phyloP scores from a whole-genome alignment of 2,888 invertebrate species.

The Tiliacea aurago region DNA sequence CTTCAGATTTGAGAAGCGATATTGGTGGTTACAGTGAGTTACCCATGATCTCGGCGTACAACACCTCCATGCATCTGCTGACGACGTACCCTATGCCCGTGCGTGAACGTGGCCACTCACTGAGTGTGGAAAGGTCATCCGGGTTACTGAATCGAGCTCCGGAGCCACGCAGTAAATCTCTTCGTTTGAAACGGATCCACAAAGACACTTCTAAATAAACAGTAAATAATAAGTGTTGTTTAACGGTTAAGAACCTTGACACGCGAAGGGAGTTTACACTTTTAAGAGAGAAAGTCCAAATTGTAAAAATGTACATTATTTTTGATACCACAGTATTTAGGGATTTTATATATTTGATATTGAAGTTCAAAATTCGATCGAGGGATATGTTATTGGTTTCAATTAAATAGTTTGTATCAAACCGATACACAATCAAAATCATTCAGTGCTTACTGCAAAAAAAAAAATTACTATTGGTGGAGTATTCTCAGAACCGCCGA shows the following conservation, averaged over 20 bases:
- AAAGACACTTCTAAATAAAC: constrained; percentile 72
- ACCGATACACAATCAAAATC: not conserved
- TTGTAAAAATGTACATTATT: constrained; percentile 68
- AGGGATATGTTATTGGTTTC: not conserved
- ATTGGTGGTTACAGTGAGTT: constrained; percentile 75
- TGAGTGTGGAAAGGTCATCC: constrained; percentile 80
- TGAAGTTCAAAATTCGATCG: constrained; percentile 16
- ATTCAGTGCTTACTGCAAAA: not conserved
- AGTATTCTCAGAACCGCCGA: constrained; percentile 14
- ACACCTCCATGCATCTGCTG: constrained; percentile 68
- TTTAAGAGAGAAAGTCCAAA: constrained; percentile 28
- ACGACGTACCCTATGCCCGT: constrained; percentile 67
- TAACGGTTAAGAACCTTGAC: constrained; percentile 6
- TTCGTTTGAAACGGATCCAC: constrained; percentile 79
- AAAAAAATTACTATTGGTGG: not conserved
- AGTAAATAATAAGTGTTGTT: constrained; percentile 44
- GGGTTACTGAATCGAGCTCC: constrained; percentile 73
- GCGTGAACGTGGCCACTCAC: constrained; percentile 82
- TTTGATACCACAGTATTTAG: constrained; percentile 70
- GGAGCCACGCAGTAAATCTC: constrained; percentile 85
- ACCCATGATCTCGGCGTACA: constrained; percentile 72
- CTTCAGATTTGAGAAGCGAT: constrained; percentile 78
- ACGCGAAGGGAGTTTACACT: constrained; percentile 6
- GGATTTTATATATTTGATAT: constrained; percentile 56
- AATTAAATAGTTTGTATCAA: not conserved